Conservation (phyloP, 2,888 invertebrate species). For the Pyrrhia umbra region DNA sequence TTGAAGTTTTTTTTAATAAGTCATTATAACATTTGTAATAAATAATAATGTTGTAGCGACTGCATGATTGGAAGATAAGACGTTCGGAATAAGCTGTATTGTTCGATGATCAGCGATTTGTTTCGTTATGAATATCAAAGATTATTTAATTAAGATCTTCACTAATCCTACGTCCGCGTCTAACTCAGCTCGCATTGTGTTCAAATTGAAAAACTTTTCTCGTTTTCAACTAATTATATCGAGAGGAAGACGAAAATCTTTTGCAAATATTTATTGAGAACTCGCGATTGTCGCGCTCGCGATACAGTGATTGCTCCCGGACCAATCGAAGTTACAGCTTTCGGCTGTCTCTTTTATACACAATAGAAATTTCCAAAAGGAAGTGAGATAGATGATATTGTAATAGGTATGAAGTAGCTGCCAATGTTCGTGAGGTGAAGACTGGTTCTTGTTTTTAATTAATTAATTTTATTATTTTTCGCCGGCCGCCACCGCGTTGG, state of each 20-base stretch:
- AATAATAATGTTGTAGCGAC: background rate
- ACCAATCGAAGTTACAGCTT: conserved; percentile 42
- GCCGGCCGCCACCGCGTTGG: conserved; percentile 80
- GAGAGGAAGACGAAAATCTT: conserved; percentile 79
- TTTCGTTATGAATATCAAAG: conserved; percentile 66
- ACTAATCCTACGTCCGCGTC: conserved; percentile 75
- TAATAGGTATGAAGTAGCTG: conserved; percentile 51
- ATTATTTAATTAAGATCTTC: conserved; percentile 79
- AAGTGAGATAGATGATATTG: conserved; percentile 32
- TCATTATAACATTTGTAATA: no score
- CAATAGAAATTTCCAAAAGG: background rate
- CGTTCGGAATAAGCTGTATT: conserved; percentile 13
- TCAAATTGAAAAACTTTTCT: conserved; percentile 88
- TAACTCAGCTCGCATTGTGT: conserved; percentile 79
- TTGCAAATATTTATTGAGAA: conserved; percentile 83
- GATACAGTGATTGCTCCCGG: conserved; percentile 57
- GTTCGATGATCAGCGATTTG: conserved; percentile 56
- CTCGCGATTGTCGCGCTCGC: conserved; percentile 65
- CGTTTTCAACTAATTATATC: conserved; percentile 84
- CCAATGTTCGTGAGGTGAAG: conserved; percentile 57
- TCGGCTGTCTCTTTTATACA: conserved; percentile 29
- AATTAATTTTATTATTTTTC: conserved; percentile 90
- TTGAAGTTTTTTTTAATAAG: background rate
- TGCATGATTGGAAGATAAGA: background rate
- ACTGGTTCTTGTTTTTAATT: conserved; percentile 86